Evolutionary conservation across 2,888 invertebrate species (phyloP).

Genomic region (Leucania comma): DNA sequence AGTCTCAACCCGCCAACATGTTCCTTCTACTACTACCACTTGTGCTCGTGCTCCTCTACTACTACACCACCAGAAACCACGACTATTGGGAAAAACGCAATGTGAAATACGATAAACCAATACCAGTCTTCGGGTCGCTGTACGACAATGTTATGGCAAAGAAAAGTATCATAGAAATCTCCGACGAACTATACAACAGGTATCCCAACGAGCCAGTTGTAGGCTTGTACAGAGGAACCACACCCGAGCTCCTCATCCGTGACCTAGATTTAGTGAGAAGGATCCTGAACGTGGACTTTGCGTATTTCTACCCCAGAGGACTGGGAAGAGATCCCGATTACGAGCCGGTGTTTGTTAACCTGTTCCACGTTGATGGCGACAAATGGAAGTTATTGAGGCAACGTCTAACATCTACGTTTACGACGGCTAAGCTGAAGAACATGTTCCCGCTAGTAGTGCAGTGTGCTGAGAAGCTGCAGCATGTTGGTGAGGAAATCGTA

Average conservation of each 20-base stretch:
- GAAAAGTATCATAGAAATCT: slow-evolving; percentile 71
- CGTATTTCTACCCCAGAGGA: slow-evolving; percentile 76
- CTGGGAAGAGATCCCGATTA: slow-evolving; percentile 66
- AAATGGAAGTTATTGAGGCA: slow-evolving; percentile 80
- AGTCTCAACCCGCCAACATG: slow-evolving; percentile 56
- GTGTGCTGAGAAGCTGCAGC: slow-evolving; percentile 78
- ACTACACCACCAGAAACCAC: slow-evolving; percentile 74
- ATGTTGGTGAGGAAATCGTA: slow-evolving; percentile 68
- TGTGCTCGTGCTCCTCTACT: slow-evolving; percentile 66
- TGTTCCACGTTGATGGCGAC: slow-evolving; percentile 81
- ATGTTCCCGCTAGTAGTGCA: slow-evolving; percentile 83
- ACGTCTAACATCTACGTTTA: slow-evolving; percentile 81
- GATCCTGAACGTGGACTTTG: slow-evolving; percentile 77
- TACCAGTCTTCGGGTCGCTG: slow-evolving; percentile 78
- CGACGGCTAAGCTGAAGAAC: slow-evolving; percentile 78
- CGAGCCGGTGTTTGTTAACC: slow-evolving; percentile 75
- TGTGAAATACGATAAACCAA: slow-evolving; percentile 76
- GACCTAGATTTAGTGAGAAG: slow-evolving; percentile 76
- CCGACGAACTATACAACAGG: slow-evolving; percentile 74
- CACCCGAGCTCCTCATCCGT: slow-evolving; percentile 77
- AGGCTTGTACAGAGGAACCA: slow-evolving; percentile 77
- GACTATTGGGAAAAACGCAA: slow-evolving; percentile 78
- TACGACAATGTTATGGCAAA: slow-evolving; percentile 70
- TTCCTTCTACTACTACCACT: slow-evolving; percentile 59
- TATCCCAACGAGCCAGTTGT: slow-evolving; percentile 80